phyloP scores from a whole-genome alignment of 35 echinoderm and acorn worm species.

The Antedon bifida region DNA sequence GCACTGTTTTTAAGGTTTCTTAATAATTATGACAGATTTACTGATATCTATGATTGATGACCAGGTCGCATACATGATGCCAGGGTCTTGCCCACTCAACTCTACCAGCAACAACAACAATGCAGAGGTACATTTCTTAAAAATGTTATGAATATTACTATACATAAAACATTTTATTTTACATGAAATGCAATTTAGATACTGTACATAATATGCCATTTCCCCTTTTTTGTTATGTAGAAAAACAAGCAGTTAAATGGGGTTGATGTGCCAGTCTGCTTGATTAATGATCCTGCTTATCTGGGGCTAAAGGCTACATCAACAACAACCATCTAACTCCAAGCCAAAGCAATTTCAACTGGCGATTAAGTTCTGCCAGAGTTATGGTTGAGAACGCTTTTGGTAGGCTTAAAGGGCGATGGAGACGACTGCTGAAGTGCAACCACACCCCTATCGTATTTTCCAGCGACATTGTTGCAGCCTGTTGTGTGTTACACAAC shows the following conservation, averaged over 20 bases:
- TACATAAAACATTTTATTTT: too few relatives aligned
- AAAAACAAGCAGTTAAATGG: too few relatives aligned
- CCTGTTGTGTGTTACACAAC: conserved; percentile 51
- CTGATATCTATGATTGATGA: conserved; percentile 42
- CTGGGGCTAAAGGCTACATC: conserved; percentile 31
- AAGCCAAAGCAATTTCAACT: conserved; percentile 20
- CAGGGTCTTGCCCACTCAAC: conserved; percentile 22
- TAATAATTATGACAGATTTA: too few relatives aligned
- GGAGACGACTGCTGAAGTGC: conserved; percentile 36
- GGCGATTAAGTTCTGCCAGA: conserved; percentile 15
- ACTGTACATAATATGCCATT: too few relatives aligned
- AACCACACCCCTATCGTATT: conserved; percentile 15
- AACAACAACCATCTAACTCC: conserved; percentile 6
- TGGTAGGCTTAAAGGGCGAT: conserved; percentile 45
- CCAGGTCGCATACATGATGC: conserved; percentile 28
- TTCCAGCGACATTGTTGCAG: conserved; percentile 2
- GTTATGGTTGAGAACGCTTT: conserved; percentile 44
- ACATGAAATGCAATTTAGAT: too few relatives aligned
- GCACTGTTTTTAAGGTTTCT: conserved; percentile 24
- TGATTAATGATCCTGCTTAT: conserved; percentile 56
- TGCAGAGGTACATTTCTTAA: too few relatives aligned
- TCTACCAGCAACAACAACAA: not conserved
- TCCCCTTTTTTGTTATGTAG: too few relatives aligned
- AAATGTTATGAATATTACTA: too few relatives aligned
- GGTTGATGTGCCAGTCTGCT: conserved; percentile 32